Evolutionary conservation across 2,888 invertebrate genomes (phyloP), one percentile per base, ranked within the genome.

Genomic region (Balanococcus diminutus): DNA sequence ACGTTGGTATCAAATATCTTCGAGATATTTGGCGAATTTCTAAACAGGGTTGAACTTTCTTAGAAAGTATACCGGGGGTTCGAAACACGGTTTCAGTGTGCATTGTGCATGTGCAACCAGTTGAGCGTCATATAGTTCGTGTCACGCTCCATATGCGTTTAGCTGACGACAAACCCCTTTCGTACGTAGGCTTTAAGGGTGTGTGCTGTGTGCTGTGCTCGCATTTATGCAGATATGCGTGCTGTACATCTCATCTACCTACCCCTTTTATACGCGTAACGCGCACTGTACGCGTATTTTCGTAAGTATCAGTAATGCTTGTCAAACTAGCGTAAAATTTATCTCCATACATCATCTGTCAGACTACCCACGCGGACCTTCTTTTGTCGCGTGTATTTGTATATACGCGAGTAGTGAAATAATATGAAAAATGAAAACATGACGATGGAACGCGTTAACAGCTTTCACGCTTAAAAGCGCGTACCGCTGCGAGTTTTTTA

Each of bases 291-390:
- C n/a, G n/a, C n/a, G n/a, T 51, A 83, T 83, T 83, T 83, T 83
- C 82, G 25, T 31, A 25, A 83, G 82, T 56, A 56, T 56, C 51
- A 31, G 51, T 16, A 51, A 61, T 61, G 82, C 28, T 51, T 61
- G 82, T 51, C 82, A 83, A 56, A 56, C 82, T 32, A 83, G 82
- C 82, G 82, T 83, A 61, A 83, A 83, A 83, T 83, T 83, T 56
- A 83, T 83, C n/a, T 61, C 61, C 82, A 83, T 83, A 83, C 56
- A 83, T 83, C 82, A 83, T 83, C 82, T 56, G 56, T 83, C 82
- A 83, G 72, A 19, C 31, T 82, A 19, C 32, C 42, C 32, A 25
- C 42, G 81, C 42, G 81, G 39, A 39, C 46, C 25, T 36, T 81
- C 28, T 82, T 28, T 82, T 46, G 81, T 46, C 46, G 42, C 46